Conservation (phyloP, 1,140 invertebrate species). For the Drosophila pectinifera region DNA sequence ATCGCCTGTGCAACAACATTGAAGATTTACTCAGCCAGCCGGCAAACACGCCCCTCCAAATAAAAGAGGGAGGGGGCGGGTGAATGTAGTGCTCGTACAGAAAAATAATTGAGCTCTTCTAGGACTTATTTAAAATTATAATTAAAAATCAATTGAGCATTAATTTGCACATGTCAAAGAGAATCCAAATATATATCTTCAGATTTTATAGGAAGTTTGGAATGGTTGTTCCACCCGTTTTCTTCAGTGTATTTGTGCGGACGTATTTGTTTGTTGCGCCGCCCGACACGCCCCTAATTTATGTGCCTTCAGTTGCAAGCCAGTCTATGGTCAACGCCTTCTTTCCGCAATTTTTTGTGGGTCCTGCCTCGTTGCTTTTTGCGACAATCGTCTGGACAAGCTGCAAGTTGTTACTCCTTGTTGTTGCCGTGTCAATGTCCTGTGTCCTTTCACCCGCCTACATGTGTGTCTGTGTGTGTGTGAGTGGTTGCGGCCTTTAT, state of each 20-base stretch:
- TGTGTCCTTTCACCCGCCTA: slow-evolving; percentile 42
- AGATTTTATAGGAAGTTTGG: background rate
- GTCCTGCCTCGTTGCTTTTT: slow-evolving; percentile 27
- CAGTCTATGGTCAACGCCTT: slow-evolving; percentile 65
- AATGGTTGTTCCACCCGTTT: background rate
- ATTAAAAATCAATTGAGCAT: background rate
- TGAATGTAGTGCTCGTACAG: slow-evolving; percentile 7
- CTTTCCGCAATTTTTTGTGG: slow-evolving; percentile 53
- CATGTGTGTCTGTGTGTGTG: background rate
- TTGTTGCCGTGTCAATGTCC: slow-evolving; percentile 69
- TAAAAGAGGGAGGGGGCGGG: slow-evolving; percentile 3
- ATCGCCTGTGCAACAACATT: slow-evolving; percentile 79
- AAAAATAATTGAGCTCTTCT: background rate
- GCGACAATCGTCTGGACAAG: slow-evolving; percentile 40
- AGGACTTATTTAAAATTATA: background rate
- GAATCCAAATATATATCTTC: background rate
- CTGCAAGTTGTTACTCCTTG: slow-evolving; percentile 39
- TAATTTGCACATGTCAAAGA: background rate
- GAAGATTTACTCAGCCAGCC: slow-evolving; percentile 76
- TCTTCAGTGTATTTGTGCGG: slow-evolving; percentile 17
- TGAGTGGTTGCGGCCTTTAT: slow-evolving; percentile 67
- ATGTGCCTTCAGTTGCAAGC: slow-evolving; percentile 78
- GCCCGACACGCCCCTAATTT: slow-evolving; percentile 75
- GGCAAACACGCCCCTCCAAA: slow-evolving; percentile 31
- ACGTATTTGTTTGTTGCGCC: slow-evolving; percentile 28